phyloP scores from a whole-genome alignment of 92 coral and sea anemone genomes.

The Anthopleura xanthogrammica region DNA sequence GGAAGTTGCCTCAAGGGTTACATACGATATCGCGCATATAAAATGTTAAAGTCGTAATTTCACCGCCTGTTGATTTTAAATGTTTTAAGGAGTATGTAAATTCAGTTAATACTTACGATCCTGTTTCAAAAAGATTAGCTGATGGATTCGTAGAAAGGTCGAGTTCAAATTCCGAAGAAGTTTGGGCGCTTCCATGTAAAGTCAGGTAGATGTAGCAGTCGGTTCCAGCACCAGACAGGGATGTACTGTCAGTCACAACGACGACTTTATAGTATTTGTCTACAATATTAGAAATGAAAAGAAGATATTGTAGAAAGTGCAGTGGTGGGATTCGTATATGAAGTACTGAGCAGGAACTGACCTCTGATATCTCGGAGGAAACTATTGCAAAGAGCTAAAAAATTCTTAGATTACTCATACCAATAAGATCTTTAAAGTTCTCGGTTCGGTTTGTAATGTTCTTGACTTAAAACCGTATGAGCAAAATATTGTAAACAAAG shows the following conservation, averaged over 20 bases:
- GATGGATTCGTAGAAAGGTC: constrained; percentile 6
- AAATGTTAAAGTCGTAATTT: neutral
- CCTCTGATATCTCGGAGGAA: too few relatives aligned
- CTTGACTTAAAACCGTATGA: too few relatives aligned
- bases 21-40: too few relatives aligned
- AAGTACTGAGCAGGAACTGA: too few relatives aligned
- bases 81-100: too few relatives aligned
- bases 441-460: too few relatives aligned
- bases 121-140: constrained; percentile 9
- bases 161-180: constrained; percentile 16
- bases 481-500: too few relatives aligned
- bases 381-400: too few relatives aligned
- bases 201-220: constrained; percentile 20
- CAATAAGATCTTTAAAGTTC: too few relatives aligned
- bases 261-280: constrained; percentile 14
- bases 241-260: constrained; percentile 8
- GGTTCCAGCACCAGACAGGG: constrained; percentile 10
- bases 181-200: constrained; percentile 1
- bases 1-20: too few relatives aligned
- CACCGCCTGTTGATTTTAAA: neutral
- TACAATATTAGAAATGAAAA: neutral
- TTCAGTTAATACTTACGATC: constrained; percentile 11
- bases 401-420: too few relatives aligned
- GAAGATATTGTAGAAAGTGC: neutral
- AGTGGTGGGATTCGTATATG: too few relatives aligned